phyloP scores from a whole-genome alignment of 2,888 invertebrate genomes.

The Drosophila demipolita region DNA sequence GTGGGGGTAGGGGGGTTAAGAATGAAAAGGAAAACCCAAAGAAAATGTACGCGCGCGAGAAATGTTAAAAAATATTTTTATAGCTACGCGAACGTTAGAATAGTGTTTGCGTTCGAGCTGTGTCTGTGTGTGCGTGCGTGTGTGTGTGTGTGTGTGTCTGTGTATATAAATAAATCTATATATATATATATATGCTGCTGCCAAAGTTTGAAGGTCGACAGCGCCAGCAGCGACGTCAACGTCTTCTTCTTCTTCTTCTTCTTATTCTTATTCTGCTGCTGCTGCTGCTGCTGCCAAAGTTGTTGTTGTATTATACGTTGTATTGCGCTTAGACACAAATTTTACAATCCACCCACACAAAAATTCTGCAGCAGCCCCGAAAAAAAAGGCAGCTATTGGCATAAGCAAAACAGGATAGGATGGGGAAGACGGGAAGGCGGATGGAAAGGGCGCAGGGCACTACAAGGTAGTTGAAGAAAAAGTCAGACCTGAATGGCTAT shows the following conservation, averaged over 20 bases:
- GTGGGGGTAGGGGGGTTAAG: not conserved
- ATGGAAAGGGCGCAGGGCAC: not conserved
- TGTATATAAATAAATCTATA: not conserved
- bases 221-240: slow-evolving; percentile 37
- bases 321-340: slow-evolving; percentile 79
- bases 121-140: slow-evolving; percentile 11
- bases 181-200: slow-evolving; percentile 18
- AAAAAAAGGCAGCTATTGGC: slow-evolving; percentile 25
- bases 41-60: slow-evolving; percentile 73
- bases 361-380: slow-evolving; percentile 22
- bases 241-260: slow-evolving; percentile 26
- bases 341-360: slow-evolving; percentile 66
- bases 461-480: slow-evolving; percentile 41
- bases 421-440: not conserved
- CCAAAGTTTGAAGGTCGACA: slow-evolving; percentile 61
- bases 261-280: slow-evolving; percentile 8
- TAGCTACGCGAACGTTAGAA: slow-evolving; percentile 80
- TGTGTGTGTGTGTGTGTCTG: not conserved
- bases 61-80: slow-evolving; percentile 81
- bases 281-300: slow-evolving; percentile 32
- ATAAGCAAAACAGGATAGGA: not conserved
- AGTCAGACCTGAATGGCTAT: slow-evolving; percentile 1
- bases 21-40: slow-evolving; percentile 57
- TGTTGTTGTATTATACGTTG: slow-evolving; percentile 53
- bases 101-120: slow-evolving; percentile 69